Percentiles rank a stretch among this genome's conserved stretches.
These are phyloP conservation scores for Rhincodon typus DNA, from an alignment of 2,797 vertebrate species.

Conservation along the genomic window DNA sequence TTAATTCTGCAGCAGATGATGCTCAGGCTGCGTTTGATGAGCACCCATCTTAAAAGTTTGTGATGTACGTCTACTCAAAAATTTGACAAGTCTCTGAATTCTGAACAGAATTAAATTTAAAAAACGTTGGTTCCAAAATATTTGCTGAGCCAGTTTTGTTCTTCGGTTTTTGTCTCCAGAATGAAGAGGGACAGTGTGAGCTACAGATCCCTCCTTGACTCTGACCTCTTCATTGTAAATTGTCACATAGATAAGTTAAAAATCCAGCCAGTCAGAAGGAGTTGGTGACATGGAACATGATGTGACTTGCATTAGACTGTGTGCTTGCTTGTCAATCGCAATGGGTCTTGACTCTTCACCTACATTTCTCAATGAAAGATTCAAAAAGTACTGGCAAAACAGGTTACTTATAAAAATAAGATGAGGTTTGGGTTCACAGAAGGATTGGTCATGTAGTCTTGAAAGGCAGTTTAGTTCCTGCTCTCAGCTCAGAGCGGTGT, in stretches of 20 bases:
- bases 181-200: not conserved
- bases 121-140: not conserved
- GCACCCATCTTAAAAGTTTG: not conserved
- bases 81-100: not conserved
- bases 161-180: not conserved
- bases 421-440: not conserved
- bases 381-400: not conserved
- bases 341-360: not conserved
- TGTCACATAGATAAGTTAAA: not conserved
- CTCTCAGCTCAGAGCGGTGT: not conserved
- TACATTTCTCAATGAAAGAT: not conserved
- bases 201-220: not conserved
- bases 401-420: not conserved
- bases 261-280: not conserved
- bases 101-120: not conserved
- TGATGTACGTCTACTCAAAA: not conserved
- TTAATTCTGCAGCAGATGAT: not conserved
- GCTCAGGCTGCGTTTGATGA: not conserved
- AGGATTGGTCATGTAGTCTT: not conserved
- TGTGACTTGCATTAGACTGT: not conserved
- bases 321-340: not conserved
- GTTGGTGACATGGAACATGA: not conserved
- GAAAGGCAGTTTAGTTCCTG: not conserved
- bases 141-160: not conserved
- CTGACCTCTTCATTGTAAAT: not conserved